Evolutionary conservation across 2,888 invertebrate species (phyloP), one percentile per base, ranked within the genome.

Genomic region (Lepidochrysops patricia): DNA sequence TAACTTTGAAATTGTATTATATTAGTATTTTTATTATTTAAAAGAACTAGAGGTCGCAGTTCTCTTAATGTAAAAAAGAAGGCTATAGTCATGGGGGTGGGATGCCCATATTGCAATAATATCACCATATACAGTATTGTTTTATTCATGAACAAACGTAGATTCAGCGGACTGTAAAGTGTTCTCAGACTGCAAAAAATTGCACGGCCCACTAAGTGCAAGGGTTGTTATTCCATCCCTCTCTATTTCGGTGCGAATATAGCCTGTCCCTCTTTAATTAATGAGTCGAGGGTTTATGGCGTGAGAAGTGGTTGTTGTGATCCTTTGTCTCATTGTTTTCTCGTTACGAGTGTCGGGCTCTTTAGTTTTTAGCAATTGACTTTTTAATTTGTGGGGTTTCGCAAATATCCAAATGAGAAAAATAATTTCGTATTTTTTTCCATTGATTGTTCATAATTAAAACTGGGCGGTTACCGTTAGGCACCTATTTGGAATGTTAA

Each of bases 171-270:
- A 84, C 82, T 81, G 79, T 80, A 73, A 80, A 75, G 61, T 72
- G 75, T 81, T 82, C 80, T 77, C 82, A 82, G 71, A 69, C 71
- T 67, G 84, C 82, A 84, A 86, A 84, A 85, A 85, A 77, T 77
- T 68, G 73, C 75, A 82, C 77, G 85, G 78, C 80, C 72, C 74
- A 75, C 66, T 80, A 80, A 70, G 71, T 66, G 67, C 71, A 78
- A 79, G 84, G 82, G 84, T 79, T 12, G 79, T 78, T 71, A 64
- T 64, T 63, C 66, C 12, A 19, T 54, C 34, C 79, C 81, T 75
- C 82, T 69, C 66, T 81, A 68, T 35, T 29, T 52, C 70, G 4
- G 9, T 12, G 12, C 13, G 35, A 60, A 60, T 34, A 62, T 61
- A 75, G 72, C 66, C 7, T 49, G 57, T 63, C 58, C 79, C 77